phyloP scores from a whole-genome alignment of 2,113 vertebrate species.

The Prunella himalayana region DNA sequence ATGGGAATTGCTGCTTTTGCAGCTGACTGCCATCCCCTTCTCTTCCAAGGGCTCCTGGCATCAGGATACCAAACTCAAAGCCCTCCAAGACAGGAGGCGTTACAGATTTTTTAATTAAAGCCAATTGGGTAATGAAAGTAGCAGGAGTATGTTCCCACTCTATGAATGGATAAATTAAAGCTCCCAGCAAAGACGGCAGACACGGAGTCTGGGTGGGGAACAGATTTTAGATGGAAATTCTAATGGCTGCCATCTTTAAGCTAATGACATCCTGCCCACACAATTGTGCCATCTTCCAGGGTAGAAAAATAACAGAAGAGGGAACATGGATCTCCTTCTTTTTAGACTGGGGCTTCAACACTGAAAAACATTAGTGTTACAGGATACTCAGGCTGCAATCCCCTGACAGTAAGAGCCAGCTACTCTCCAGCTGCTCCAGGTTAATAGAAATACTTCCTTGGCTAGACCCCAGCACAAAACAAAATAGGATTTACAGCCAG shows the following conservation, averaged over 20 bases:
- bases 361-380: not conserved
- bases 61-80: not conserved
- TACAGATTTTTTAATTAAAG: slow-evolving; percentile 25
- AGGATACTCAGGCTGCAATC: not conserved
- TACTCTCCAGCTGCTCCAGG: slow-evolving; percentile 25
- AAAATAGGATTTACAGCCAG: slow-evolving; percentile 43
- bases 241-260: slow-evolving; percentile 2
- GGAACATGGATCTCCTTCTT: not conserved
- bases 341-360: not conserved
- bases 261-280: not conserved
- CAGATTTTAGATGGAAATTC: not conserved
- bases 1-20: not conserved
- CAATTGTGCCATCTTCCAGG: not conserved
- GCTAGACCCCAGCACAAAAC: slow-evolving; percentile 31
- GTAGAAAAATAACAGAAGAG: not conserved
- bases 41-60: not conserved
- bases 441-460: slow-evolving; percentile 55
- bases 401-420: not conserved
- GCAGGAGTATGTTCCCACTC: not conserved
- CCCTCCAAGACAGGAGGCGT: not conserved
- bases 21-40: too few species aligned
- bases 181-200: not conserved
- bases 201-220: not conserved
- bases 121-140: not conserved
- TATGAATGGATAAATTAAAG: not conserved